A percentile compares a stretch with the other conserved stretches of the same genome.
phyloP scores from a whole-genome alignment of 2,888 invertebrate species.

The Cantharis rufa region DNA sequence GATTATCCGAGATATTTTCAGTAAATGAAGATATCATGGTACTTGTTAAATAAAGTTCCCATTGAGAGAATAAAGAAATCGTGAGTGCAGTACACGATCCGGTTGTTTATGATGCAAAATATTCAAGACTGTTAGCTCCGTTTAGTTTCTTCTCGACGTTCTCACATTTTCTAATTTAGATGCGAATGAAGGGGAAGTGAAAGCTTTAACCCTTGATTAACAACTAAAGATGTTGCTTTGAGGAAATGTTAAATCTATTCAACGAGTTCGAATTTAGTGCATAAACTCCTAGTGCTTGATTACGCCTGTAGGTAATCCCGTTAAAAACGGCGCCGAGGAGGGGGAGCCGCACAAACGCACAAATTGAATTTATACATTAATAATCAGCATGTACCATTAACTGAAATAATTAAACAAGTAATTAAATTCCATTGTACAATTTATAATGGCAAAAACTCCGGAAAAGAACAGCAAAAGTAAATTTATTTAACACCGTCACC shows the following conservation, averaged over 20 bases:
- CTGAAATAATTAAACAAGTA: constrained; percentile 35
- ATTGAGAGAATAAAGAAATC: neutral
- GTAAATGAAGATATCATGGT: neutral
- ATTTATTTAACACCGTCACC: constrained; percentile 35
- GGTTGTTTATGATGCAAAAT: neutral
- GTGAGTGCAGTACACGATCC: neutral
- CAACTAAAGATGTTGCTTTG: constrained; percentile 6
- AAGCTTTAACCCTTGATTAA: constrained; percentile 11
- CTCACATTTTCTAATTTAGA: neutral
- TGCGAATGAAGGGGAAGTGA: neutral
- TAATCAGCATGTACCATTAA: constrained; percentile 28
- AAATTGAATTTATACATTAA: constrained; percentile 27
- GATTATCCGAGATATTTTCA: neutral
- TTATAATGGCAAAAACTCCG: constrained; percentile 31
- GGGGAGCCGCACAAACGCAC: constrained; percentile 18
- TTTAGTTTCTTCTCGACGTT: neutral
- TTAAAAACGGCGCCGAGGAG: constrained; percentile 13
- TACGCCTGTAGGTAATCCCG: constrained; percentile 22
- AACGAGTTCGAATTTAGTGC: constrained; percentile 10
- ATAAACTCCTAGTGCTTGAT: constrained; percentile 7
- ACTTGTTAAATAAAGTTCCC: neutral
- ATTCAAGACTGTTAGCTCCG: neutral
- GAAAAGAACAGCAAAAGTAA: constrained; percentile 36
- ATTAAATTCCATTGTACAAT: constrained; percentile 42
- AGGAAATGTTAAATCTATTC: constrained; percentile 9